These are phyloP conservation scores for Psittacula echo DNA, from an alignment of 2,797 vertebrate genomes.

Conservation along the genomic window DNA sequence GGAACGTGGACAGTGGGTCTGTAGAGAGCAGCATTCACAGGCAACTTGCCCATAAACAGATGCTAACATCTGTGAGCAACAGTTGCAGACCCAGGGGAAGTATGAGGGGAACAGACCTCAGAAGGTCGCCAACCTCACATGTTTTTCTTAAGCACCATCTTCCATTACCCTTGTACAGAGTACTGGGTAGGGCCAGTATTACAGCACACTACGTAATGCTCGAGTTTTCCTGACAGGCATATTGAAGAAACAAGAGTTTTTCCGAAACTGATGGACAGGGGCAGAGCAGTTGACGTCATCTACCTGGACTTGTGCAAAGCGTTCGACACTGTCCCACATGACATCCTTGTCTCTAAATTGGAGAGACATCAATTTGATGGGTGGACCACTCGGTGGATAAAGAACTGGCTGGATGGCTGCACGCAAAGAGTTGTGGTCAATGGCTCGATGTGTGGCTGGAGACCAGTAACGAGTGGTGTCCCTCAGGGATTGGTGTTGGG, in stretches of 20 bases:
- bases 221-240: neutral
- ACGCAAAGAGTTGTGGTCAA: too few relatives aligned
- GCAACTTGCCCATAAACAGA: slow-evolving; percentile 1
- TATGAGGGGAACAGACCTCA: neutral
- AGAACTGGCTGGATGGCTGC: too few relatives aligned
- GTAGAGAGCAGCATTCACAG: neutral
- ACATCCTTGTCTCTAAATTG: too few relatives aligned
- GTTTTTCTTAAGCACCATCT: neutral
- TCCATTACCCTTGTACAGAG: neutral
- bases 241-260: neutral
- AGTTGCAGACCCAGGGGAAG: neutral
- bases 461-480: too few relatives aligned
- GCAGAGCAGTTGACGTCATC: too few relatives aligned
- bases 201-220: neutral
- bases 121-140: neutral
- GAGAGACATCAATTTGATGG: too few relatives aligned
- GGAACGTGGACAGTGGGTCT: neutral
- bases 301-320: too few relatives aligned
- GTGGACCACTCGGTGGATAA: too few relatives aligned
- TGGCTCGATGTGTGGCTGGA: too few relatives aligned
- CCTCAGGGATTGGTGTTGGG: too few relatives aligned
- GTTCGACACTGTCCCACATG: too few relatives aligned
- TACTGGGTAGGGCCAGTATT: neutral
- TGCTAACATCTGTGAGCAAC: neutral
- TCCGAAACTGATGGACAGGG: neutral